Conservation (phyloP, 2,797 vertebrate genomes). For the Mormyrus proboscirostris region DNA sequence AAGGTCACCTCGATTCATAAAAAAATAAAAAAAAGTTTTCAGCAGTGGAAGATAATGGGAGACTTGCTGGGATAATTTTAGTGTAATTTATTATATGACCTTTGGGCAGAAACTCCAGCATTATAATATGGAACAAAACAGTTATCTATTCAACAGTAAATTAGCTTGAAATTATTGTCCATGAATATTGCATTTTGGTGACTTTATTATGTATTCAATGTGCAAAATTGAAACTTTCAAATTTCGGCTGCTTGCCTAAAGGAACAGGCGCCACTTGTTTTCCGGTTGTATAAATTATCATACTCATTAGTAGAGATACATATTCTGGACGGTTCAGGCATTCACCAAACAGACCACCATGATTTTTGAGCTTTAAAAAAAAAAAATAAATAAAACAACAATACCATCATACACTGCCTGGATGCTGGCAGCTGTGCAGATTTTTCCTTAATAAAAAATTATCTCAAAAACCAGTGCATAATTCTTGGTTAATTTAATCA, state of each 20-base stretch:
- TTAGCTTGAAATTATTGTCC: conserved; percentile 51
- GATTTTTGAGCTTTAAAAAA: not conserved
- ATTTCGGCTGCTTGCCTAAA: conserved; percentile 31
- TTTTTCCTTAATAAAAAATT: conserved; percentile 1
- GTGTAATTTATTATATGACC: conserved; percentile 54
- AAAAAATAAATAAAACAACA: not conserved
- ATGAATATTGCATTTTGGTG: conserved; percentile 54
- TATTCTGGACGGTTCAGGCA: not conserved
- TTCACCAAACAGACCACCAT: not conserved
- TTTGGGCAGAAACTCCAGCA: conserved; percentile 46
- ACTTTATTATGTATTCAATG: conserved; percentile 42
- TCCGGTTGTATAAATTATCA: not conserved
- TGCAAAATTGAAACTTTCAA: conserved; percentile 34
- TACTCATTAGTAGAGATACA: conserved; percentile 3
- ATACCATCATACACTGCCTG: not conserved
- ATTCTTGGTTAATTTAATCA: not conserved
- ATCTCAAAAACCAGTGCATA: not conserved
- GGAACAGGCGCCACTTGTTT: conserved; percentile 25
- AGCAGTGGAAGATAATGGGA: conserved; percentile 64
- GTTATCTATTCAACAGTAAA: conserved; percentile 49
- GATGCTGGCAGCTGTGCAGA: not conserved
- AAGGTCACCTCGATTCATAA: conserved; percentile 64
- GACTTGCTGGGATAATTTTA: conserved; percentile 64
- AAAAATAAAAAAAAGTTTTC: conserved; percentile 48
- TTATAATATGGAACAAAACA: conserved; percentile 52